These are phyloP conservation scores for Julus scanicus DNA, from an alignment of 2,888 invertebrate genomes.

Conservation along the genomic window DNA sequence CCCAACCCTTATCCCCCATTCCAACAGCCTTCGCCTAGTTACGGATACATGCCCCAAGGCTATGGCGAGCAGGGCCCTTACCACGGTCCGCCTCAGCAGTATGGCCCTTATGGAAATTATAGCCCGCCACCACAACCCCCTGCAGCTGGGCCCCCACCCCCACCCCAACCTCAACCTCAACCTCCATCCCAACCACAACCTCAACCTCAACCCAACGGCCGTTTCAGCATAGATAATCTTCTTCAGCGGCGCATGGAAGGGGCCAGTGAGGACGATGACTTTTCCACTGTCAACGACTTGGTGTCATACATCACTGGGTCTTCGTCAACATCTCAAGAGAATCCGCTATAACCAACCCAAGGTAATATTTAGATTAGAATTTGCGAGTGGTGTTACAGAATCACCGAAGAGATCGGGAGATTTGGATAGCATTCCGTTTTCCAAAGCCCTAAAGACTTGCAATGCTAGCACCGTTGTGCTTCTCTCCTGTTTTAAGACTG, in stretches of 20 bases:
- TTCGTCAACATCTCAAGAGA: background rate
- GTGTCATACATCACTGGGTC: conserved; percentile 58
- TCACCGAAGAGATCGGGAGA: background rate
- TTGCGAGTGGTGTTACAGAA: background rate
- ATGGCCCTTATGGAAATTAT: conserved; percentile 37
- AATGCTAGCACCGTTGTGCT: background rate
- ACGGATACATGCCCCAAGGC: conserved; percentile 55
- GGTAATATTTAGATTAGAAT: background rate
- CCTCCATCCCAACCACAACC: no score
- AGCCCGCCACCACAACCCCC: conserved; percentile 47
- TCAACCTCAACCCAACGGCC: conserved; percentile 53
- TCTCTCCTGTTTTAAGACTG: background rate
- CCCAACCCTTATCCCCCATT: conserved; percentile 63
- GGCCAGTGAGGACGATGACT: conserved; percentile 58
- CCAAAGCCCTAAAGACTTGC: background rate
- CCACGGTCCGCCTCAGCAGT: conserved; percentile 56
- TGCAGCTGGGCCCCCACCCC: conserved; percentile 41
- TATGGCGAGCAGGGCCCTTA: conserved; percentile 57
- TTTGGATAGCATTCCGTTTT: conserved; percentile 11
- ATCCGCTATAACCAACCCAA: conserved; percentile 21
- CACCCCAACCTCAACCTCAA: no score
- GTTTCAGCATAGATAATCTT: conserved; percentile 56
- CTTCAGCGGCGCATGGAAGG: conserved; percentile 56
- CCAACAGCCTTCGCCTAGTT: conserved; percentile 58
- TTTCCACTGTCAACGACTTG: conserved; percentile 57